These are phyloP conservation scores for Mythimna loreyi DNA, from an alignment of 2,888 invertebrate genomes.

Conservation along the genomic window DNA sequence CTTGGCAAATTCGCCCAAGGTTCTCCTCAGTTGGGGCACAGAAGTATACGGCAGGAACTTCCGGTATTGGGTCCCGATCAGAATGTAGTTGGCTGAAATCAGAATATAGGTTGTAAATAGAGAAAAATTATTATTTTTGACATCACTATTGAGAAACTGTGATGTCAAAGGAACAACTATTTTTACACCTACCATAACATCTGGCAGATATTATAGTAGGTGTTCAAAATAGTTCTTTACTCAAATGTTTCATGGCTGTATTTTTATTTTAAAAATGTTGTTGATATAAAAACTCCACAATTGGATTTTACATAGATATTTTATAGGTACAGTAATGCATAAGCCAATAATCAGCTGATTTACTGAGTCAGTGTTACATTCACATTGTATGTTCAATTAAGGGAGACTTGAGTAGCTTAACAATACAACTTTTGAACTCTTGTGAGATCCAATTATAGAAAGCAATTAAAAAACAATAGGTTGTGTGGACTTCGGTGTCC, in stretches of 20 bases:
- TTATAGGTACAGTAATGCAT: not conserved
- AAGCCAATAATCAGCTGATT: not conserved
- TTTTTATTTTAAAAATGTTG: constrained; percentile 7
- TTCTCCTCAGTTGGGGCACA: constrained; percentile 99
- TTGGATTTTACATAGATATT: not conserved
- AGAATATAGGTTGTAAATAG: not conserved
- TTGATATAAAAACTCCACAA: not conserved
- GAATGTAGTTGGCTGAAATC: constrained; percentile 95
- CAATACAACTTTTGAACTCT: not conserved
- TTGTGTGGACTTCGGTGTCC: too few relatives aligned
- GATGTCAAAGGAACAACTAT: too few relatives aligned
- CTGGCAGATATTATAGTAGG: too few relatives aligned
- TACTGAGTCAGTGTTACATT: not conserved
- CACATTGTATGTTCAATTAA: not conserved
- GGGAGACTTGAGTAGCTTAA: not conserved
- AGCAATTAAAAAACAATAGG: too few relatives aligned
- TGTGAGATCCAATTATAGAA: constrained; percentile 15
- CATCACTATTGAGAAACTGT: not conserved
- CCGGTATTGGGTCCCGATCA: constrained; percentile 98
- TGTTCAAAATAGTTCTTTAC: not conserved
- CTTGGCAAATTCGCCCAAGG: constrained; percentile 97
- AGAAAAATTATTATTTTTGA: not conserved
- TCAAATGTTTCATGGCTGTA: not conserved
- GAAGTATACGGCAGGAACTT: constrained; percentile 99
- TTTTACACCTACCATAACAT: too few relatives aligned